Conservation (phyloP, 2,113 vertebrate genomes). For the Gasterosteus aculeatus region DNA sequence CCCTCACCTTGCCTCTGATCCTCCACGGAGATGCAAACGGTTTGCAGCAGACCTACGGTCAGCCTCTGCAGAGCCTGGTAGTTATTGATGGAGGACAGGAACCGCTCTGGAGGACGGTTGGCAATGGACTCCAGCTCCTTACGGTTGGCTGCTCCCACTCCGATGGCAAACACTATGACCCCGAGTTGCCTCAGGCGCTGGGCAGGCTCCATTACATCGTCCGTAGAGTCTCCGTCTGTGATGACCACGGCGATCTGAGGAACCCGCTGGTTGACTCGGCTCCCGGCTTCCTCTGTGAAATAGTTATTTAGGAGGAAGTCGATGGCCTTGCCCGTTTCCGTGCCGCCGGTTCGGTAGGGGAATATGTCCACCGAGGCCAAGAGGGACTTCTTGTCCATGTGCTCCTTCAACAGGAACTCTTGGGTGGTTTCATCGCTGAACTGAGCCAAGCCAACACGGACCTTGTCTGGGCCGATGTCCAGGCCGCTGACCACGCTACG, state of each 20-base stretch:
- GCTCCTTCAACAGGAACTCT: slow-evolving; percentile 82
- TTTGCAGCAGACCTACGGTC: slow-evolving; percentile 68
- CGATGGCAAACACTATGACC: slow-evolving; percentile 82
- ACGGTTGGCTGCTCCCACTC: slow-evolving; percentile 71
- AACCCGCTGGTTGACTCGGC: slow-evolving; percentile 66
- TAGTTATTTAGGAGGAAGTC: slow-evolving; percentile 72
- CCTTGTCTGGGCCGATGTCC: slow-evolving; percentile 77
- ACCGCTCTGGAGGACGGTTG: slow-evolving; percentile 79
- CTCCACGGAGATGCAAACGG: slow-evolving; percentile 77
- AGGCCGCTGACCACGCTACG: slow-evolving; percentile 73
- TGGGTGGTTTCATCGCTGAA: slow-evolving; percentile 74
- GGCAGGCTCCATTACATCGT: slow-evolving; percentile 74
- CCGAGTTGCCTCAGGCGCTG: slow-evolving; percentile 72
- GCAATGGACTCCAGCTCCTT: slow-evolving; percentile 76
- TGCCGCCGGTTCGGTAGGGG: slow-evolving; percentile 72
- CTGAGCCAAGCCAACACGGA: slow-evolving; percentile 82
- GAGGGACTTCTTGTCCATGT: slow-evolving; percentile 72
- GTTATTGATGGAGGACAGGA: slow-evolving; percentile 69
- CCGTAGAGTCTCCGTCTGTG: slow-evolving; percentile 82
- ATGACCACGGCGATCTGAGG: slow-evolving; percentile 85
- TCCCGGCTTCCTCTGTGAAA: slow-evolving; percentile 77
- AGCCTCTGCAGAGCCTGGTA: slow-evolving; percentile 77
- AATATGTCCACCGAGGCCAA: slow-evolving; percentile 75
- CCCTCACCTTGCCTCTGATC: slow-evolving; percentile 76
- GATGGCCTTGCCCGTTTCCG: slow-evolving; percentile 81